A percentile compares a stretch with the other conserved stretches of the same genome.
phyloP scores from a whole-genome alignment of 2,113 vertebrate species.

The Connochaetes taurinus region DNA sequence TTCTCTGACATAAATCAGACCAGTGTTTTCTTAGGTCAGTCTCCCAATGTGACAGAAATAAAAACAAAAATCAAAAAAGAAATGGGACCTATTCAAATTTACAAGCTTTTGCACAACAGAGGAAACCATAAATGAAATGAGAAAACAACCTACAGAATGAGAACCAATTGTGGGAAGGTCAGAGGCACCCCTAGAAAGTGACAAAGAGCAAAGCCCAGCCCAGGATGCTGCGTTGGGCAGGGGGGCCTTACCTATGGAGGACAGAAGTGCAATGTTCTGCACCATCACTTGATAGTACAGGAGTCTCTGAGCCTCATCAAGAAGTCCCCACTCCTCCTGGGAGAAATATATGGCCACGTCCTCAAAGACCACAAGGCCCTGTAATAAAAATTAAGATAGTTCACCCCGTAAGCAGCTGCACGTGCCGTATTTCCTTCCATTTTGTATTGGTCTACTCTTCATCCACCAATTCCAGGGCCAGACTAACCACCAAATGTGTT shows the following conservation, averaged over 20 bases:
- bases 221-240: not conserved
- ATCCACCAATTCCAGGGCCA: not conserved
- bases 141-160: not conserved
- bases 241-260: not conserved
- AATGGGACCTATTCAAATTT: not conserved
- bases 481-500: not conserved
- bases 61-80: not conserved
- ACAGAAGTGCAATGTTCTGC: not conserved
- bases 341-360: not conserved
- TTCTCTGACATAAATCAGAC: not conserved
- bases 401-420: not conserved
- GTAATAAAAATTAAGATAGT: not conserved
- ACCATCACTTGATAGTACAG: slow-evolving; percentile 17
- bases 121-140: not conserved
- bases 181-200: not conserved
- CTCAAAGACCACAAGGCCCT: slow-evolving; percentile 11
- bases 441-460: not conserved
- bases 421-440: not conserved
- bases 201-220: not conserved
- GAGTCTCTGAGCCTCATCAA: slow-evolving; percentile 27
- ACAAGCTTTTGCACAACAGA: not conserved
- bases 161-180: not conserved
- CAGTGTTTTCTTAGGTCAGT: not conserved
- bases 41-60: not conserved
- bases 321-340: slow-evolving; percentile 33